Conservation (phyloP, 2,797 vertebrate genomes). For the Monodelphis domestica region DNA sequence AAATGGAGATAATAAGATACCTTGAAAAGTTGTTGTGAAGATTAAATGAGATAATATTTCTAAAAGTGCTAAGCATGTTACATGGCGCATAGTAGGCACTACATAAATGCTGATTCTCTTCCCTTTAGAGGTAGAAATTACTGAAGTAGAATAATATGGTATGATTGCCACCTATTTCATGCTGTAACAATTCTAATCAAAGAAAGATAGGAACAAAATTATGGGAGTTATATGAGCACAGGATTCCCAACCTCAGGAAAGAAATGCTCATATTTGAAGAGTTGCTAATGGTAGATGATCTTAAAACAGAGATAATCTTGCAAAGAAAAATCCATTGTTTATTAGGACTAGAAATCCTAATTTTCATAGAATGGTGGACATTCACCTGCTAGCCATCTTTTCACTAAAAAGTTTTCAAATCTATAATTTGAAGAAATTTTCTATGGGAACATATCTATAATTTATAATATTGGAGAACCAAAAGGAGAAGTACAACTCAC, state of each 20-base stretch:
- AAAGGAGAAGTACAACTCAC: constrained; percentile 19
- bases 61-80: background rate
- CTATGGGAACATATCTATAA: background rate
- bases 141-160: constrained; percentile 28
- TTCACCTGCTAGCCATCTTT: background rate
- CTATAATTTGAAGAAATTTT: background rate
- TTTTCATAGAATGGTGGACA: background rate
- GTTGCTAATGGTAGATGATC: background rate
- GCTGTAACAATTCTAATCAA: background rate
- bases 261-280: constrained; percentile 13
- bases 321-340: background rate
- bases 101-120: background rate
- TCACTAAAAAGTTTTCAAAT: background rate
- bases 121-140: constrained; percentile 7
- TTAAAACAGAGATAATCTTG: background rate
- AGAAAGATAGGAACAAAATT: background rate
- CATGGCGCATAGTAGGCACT: background rate
- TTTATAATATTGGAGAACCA: constrained; percentile 17
- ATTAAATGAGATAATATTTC: background rate
- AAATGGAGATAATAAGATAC: background rate
- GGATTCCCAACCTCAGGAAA: background rate
- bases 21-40: background rate
- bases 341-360: background rate
- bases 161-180: background rate
- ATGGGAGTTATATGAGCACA: background rate